Evolutionary conservation across 2,797 vertebrate genomes (phyloP).

Genomic region (Vireo griseus): DNA sequence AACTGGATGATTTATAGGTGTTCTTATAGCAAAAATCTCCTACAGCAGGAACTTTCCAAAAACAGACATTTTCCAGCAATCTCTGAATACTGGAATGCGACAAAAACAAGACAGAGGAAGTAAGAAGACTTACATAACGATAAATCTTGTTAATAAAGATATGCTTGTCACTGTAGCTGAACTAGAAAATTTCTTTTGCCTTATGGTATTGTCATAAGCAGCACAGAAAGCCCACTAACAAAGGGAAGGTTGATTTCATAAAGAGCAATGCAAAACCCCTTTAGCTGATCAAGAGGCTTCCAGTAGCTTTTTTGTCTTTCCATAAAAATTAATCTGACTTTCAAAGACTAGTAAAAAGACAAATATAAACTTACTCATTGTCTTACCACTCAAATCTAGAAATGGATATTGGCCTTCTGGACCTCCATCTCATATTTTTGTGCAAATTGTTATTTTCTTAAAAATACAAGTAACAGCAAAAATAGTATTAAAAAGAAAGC

Average conservation of each 20-base stretch:
- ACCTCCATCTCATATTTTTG: background rate
- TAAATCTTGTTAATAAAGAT: slow-evolving; percentile 16
- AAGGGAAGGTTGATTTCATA: background rate
- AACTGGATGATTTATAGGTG: background rate
- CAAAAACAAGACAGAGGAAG: background rate
- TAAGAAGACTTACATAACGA: background rate
- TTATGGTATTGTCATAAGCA: background rate
- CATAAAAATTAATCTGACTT: background rate
- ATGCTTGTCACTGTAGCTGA: background rate
- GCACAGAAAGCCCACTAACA: background rate
- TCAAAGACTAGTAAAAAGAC: background rate
- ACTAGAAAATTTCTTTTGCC: background rate
- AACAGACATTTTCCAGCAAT: background rate
- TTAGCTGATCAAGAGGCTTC: background rate
- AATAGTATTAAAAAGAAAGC: background rate
- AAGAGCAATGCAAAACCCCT: background rate
- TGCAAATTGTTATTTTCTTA: background rate
- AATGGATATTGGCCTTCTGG: background rate
- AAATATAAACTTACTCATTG: background rate
- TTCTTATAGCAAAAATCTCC: background rate
- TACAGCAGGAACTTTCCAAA: background rate
- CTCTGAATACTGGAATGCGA: background rate
- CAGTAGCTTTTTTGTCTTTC: background rate
- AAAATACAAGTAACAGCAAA: background rate
- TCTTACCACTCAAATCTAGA: background rate